Evolutionary conservation across 2,113 vertebrate species (phyloP).

Genomic region (Machaerirhynchus nigripectus): DNA sequence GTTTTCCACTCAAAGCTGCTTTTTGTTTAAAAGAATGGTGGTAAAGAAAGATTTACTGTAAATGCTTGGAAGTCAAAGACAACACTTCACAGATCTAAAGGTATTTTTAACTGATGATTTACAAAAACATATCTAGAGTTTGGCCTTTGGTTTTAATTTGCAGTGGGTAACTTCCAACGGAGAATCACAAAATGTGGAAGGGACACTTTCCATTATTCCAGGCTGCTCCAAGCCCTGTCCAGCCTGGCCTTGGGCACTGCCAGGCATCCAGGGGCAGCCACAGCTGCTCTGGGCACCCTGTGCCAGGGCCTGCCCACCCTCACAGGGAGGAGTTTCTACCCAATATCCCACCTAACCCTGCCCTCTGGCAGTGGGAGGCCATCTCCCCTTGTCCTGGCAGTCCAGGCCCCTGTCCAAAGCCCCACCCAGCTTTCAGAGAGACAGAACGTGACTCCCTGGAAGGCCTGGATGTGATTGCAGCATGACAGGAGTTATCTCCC

Average conservation of each 20-base stretch:
- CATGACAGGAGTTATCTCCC: background rate
- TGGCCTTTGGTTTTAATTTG: background rate
- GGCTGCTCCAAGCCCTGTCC: background rate
- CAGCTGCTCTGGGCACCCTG: background rate
- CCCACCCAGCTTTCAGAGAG: background rate
- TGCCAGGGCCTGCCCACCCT: background rate
- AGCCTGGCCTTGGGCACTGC: background rate
- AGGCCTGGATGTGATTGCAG: background rate
- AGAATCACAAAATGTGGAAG: background rate
- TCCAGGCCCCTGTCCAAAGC: background rate
- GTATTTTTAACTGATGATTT: background rate
- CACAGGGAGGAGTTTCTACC: background rate
- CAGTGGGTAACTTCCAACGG: background rate
- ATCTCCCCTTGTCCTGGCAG: background rate
- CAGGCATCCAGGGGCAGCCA: background rate
- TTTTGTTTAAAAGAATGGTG: background rate
- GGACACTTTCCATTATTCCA: background rate
- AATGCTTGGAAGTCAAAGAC: background rate
- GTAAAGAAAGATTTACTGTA: background rate
- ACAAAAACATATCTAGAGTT: background rate
- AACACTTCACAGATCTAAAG: background rate
- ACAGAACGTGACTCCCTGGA: rapidly evolving
- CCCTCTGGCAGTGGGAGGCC: background rate
- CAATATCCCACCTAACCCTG: rapidly evolving
- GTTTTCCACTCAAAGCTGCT: background rate